A percentile compares a stretch with the other conserved stretches of the same genome.
phyloP scores from a whole-genome alignment of 2,113 vertebrate genomes.

The Pteruthius melanotis region DNA sequence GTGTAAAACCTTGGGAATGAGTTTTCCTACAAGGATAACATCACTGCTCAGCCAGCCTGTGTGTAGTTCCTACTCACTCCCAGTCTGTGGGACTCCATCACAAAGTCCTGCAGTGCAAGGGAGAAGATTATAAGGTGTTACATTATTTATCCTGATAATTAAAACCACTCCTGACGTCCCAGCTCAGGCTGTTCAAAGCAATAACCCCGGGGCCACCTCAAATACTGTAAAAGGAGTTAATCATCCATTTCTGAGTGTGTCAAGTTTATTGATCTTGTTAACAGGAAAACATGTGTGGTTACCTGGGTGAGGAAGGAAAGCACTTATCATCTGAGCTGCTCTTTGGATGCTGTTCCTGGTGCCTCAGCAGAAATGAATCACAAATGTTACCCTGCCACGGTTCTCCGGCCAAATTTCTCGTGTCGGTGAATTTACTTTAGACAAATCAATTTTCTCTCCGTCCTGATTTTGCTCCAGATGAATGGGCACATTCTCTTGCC shows the following conservation, averaged over 20 bases:
- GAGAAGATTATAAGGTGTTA: conserved; percentile 67
- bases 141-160: conserved; percentile 72
- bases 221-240: conserved; percentile 72
- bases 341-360: neutral
- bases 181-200: conserved; percentile 32
- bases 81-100: conserved; percentile 15
- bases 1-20: conserved; percentile 64
- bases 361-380: neutral
- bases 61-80: neutral
- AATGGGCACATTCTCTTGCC: neutral
- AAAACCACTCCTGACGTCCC: conserved; percentile 47
- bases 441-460: neutral
- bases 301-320: conserved; percentile 42
- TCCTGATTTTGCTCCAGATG: neutral
- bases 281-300: conserved; percentile 54
- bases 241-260: conserved; percentile 70
- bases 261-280: conserved; percentile 81
- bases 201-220: conserved; percentile 32
- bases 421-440: neutral
- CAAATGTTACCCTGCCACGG: neutral
- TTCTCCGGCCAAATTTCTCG: neutral
- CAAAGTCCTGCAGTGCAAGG: conserved; percentile 18
- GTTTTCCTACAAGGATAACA: conserved; percentile 43
- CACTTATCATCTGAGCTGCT: neutral
- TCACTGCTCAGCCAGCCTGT: neutral